Evolutionary conservation across 2,888 invertebrate species (phyloP).

Genomic region (Ennomos erosarius): DNA sequence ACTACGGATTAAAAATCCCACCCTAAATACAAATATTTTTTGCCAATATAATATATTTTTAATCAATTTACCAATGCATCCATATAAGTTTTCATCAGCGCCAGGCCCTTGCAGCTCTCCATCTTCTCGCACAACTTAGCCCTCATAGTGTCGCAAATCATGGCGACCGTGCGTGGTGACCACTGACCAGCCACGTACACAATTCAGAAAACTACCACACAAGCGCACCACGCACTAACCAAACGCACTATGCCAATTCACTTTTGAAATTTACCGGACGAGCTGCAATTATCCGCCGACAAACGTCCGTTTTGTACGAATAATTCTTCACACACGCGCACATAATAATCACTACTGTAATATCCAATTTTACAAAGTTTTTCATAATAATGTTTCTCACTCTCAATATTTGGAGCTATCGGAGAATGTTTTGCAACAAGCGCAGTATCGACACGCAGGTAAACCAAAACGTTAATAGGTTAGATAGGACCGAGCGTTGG

Average conservation of each 20-base stretch:
- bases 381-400: slow-evolving; percentile 32
- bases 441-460: slow-evolving; percentile 20
- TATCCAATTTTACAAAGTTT: slow-evolving; percentile 31
- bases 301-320: slow-evolving; percentile 37
- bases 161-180: slow-evolving; percentile 35
- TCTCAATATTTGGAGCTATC: slow-evolving; percentile 25
- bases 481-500: slow-evolving; percentile 27
- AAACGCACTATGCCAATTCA: slow-evolving; percentile 52
- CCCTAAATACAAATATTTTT: no score
- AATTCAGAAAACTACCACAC: slow-evolving; percentile 47
- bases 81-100: slow-evolving; percentile 71
- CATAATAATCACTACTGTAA: slow-evolving; percentile 34
- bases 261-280: slow-evolving; percentile 73
- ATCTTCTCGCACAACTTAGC: slow-evolving; percentile 76
- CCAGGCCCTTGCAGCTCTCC: slow-evolving; percentile 73
- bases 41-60: slow-evolving; percentile 9
- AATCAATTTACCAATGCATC: slow-evolving; percentile 67
- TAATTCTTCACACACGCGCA: slow-evolving; percentile 31
- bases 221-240: slow-evolving; percentile 47
- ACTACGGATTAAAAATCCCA: no score
- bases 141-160: slow-evolving; percentile 77
- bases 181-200: slow-evolving; percentile 41
- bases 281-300: slow-evolving; percentile 56
- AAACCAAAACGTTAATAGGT: slow-evolving; percentile 19
- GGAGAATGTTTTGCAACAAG: slow-evolving; percentile 19